Evolutionary conservation across 2,797 vertebrate genomes (phyloP).

Genomic region (Tragopan temminckii): DNA sequence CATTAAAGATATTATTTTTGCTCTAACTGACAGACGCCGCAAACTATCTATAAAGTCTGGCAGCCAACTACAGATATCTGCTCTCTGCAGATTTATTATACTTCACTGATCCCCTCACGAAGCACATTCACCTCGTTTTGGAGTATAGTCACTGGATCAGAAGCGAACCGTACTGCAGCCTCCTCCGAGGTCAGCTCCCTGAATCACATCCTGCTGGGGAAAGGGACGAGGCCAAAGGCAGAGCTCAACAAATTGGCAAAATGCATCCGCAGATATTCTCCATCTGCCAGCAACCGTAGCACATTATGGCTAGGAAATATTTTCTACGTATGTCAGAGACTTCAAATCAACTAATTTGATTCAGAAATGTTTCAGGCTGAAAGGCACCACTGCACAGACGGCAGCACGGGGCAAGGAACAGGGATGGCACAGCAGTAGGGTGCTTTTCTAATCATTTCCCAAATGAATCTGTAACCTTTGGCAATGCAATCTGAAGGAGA

Average conservation of each 20-base stretch:
- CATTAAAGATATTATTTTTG: constrained; percentile 19
- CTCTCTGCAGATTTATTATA: background rate
- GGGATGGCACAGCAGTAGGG: too few relatives aligned
- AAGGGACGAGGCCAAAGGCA: background rate
- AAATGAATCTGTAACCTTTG: background rate
- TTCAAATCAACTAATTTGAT: background rate
- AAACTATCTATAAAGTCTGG: background rate
- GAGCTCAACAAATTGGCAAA: background rate
- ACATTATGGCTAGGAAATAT: background rate
- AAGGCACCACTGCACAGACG: background rate
- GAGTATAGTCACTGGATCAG: background rate
- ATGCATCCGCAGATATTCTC: background rate
- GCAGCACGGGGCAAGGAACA: background rate
- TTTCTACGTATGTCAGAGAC: background rate
- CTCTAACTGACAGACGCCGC: background rate
- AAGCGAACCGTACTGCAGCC: background rate
- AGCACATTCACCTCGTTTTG: background rate
- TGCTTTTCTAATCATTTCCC: background rate
- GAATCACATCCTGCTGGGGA: background rate
- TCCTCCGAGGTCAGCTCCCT: background rate
- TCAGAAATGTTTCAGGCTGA: background rate
- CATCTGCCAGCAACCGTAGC: background rate
- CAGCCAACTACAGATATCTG: background rate
- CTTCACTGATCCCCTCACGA: background rate
- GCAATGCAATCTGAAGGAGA: background rate